Base-by-base conservation (phyloP, 2,113 vertebrate genomes). In the Strix uralensis region DNA sequence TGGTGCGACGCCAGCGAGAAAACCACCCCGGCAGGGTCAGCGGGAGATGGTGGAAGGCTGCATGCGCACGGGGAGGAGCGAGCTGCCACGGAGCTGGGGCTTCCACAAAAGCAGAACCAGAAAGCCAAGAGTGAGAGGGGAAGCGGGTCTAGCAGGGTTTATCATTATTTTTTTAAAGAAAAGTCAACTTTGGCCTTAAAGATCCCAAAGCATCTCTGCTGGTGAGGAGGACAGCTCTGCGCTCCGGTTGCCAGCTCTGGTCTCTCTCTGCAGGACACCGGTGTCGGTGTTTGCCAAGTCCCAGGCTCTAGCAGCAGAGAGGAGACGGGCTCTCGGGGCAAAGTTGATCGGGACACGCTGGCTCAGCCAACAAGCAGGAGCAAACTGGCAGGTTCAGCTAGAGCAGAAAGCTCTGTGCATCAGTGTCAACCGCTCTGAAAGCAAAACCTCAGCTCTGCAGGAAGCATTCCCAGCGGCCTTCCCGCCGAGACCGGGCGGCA, bases 281-380 rank as follows among this genome's bases (percentile, higher is more conserved):
- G 51, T 2, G 32, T 7, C 2, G 67, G 38, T 3, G 21, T 9
- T 32, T 13, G 10, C 22, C 52, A 6, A 9, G 57, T 1, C 26
- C 93, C 86, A 40, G 38, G 55, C 87, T 88, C 66, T 3, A 2
- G 6, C 61, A 77, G 94, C 88, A 81, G 81, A 84, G 83, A 61
- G 10, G 42, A 54, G 65, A 47, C 0, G 4, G 86, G 80, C 38
- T 82, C 81, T 40, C 0, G 15, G 57, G 23, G 46, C 95, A 92
- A 96, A 97, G 91, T 26, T 92, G 94, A 78, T 32, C 25, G 29
- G 62, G 34, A 8, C 55, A 34, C 14, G 11, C 44, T 15, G 86
- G 80, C 90, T 78, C 71, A n/a, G 95, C 86, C 86, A 91, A 71
- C 15, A 87, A 91, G 94, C 97, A 42, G 84, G 42, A 92, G 95